Evolutionary conservation across 2,888 invertebrate genomes (phyloP), one percentile per base, ranked within the genome.

Genomic region (Agrochola macilenta): DNA sequence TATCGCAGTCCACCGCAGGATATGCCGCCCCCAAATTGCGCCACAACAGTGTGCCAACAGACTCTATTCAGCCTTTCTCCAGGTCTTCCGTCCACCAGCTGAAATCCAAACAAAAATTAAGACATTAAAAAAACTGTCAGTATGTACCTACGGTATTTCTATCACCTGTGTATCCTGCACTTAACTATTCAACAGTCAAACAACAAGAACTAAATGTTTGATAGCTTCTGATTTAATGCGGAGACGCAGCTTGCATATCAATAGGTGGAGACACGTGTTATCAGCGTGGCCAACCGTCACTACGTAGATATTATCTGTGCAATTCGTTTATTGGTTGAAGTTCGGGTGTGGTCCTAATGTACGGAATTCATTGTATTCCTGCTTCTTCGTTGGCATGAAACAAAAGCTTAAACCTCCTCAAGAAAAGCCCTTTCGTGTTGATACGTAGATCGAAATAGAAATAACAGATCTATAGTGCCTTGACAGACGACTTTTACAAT

Each of bases 151-250:
- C 20, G n/a, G 11, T 57, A 69, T 74, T 71, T 70, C 52, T 57
- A 57, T 26, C 63, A 54, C 23, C 46, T 7, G 26, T 78, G 75
- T 75, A 60, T n/a, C 52, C 70, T 64, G 65, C n/a, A 85, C 90
- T 77, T 90, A 89, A 89, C 90, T 89, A 78, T 68, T 93, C 89
- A 91, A 78, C 85, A 94, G 94, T 90, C 93, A 68, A 74, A 74
- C 71, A 78, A 73, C 89, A 90, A 83, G 91, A 84, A 91, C 93
- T 91, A 93, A 91, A 93, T 92, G 94, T 93, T 93, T 93, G 94
- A 94, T 93, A 89, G 91, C 79, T 89, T 81, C 90, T 94, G 93
- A 94, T 94, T 93, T 92, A 93, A 87, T 88, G 89, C 87, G 86
- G 74, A 61, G 75, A 77, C 89, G 78, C 76, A 71, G 43, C 60